Percentiles rank a stretch among this genome's conserved stretches.
These are phyloP conservation scores for Pachypsylla venusta DNA, from an alignment of 1,140 invertebrate genomes.

Conservation along the genomic window DNA sequence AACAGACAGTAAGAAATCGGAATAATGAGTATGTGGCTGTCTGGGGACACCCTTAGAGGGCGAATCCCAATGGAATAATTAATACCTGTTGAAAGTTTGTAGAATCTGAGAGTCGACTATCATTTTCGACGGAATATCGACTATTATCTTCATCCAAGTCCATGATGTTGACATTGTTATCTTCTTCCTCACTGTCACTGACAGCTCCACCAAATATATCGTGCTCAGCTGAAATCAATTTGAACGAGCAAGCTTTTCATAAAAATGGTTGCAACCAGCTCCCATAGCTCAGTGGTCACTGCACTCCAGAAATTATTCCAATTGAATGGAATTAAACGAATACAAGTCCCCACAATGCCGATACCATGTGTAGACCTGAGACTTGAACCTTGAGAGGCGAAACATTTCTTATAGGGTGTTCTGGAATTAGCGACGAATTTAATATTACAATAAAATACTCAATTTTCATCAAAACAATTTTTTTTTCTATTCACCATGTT, in stretches of 20 bases:
- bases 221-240: slow-evolving; percentile 42
- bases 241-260: no score
- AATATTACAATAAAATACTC: no score
- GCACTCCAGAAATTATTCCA: slow-evolving; percentile 9
- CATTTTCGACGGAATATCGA: slow-evolving; percentile 48
- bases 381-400: neutral
- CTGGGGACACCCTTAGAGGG: no score
- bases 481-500: no score
- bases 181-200: slow-evolving; percentile 64
- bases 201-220: slow-evolving; percentile 80
- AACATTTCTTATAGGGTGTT: no score
- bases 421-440: no score
- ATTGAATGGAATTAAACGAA: neutral
- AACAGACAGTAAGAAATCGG: no score
- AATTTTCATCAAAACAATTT: no score
- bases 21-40: no score
- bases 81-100: slow-evolving; percentile 36
- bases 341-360: neutral
- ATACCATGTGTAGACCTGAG: neutral
- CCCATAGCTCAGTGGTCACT: no score
- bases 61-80: no score
- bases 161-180: slow-evolving; percentile 47
- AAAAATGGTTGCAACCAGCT: no score
- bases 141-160: slow-evolving; percentile 70
- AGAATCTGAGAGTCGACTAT: slow-evolving; percentile 56